Evolutionary conservation across 2,888 invertebrate genomes (phyloP).

Genomic region (Drosophila kuntzei): DNA sequence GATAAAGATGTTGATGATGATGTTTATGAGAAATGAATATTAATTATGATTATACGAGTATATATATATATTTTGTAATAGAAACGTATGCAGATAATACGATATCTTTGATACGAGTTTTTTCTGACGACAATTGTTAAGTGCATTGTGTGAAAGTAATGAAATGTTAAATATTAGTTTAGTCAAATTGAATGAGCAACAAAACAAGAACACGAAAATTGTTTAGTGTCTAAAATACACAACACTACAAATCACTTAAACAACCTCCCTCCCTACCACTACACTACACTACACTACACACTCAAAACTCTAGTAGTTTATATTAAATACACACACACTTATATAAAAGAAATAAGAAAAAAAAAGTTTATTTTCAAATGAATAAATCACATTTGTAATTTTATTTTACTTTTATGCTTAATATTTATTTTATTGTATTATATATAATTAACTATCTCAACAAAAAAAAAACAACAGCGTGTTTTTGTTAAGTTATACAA

Average conservation of each 20-base stretch:
- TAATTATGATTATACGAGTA: conserved; percentile 62
- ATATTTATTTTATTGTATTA: conserved; percentile 80
- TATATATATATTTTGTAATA: conserved; percentile 72
- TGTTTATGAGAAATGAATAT: conserved; percentile 55
- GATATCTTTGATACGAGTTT: conserved; percentile 74
- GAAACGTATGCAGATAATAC: conserved; percentile 65
- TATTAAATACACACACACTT: conserved; percentile 27
- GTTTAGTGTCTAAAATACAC: conserved; percentile 51
- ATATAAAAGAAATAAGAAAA: conserved; percentile 15
- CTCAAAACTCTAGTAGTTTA: conserved; percentile 61
- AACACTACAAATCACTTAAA: conserved; percentile 36
- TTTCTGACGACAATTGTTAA: conserved; percentile 77
- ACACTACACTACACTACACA: too few relatives aligned
- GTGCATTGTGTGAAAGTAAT: conserved; percentile 77
- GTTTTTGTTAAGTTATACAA: conserved; percentile 70
- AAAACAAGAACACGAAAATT: conserved; percentile 61
- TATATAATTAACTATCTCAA: conserved; percentile 77
- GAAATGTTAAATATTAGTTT: conserved; percentile 81
- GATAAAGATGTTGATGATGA: neutral
- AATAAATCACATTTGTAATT: conserved; percentile 59
- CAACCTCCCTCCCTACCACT: neutral
- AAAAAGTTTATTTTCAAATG: conserved; percentile 29
- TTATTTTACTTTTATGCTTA: conserved; percentile 76
- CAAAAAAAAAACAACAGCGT: conserved; percentile 35
- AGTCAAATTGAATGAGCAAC: conserved; percentile 72